phyloP scores from a whole-genome alignment of 2,888 invertebrate genomes.

The Venusia cambrica region DNA sequence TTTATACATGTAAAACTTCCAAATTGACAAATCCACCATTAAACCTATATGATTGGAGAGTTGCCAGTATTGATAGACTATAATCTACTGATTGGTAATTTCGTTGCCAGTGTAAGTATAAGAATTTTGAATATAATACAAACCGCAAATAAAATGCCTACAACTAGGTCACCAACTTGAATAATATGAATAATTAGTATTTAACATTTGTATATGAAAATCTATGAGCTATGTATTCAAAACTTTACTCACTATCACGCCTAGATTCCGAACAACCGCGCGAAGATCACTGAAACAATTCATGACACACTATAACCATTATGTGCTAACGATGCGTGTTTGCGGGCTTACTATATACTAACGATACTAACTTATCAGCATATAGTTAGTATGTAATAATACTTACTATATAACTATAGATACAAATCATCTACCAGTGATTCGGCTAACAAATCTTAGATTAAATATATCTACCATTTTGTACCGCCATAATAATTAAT shows the following conservation, averaged over 20 bases:
- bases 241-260: slow-evolving; percentile 3
- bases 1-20: slow-evolving; percentile 10
- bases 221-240: slow-evolving; percentile 7
- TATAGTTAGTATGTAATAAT: too few relatives aligned
- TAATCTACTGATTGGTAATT: slow-evolving; percentile 7
- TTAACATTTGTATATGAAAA: slow-evolving; percentile 24
- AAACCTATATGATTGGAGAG: slow-evolving; percentile 1
- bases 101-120: slow-evolving; percentile 12
- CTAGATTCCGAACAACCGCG: not conserved
- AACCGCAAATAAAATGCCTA: slow-evolving; percentile 7
- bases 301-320: too few relatives aligned
- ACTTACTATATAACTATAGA: too few relatives aligned
- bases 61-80: slow-evolving; percentile 12
- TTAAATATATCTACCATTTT: too few relatives aligned
- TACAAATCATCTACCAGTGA: too few relatives aligned
- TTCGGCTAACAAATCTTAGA: too few relatives aligned
- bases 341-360: too few relatives aligned
- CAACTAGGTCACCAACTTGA: slow-evolving; percentile 7
- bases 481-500: slow-evolving; percentile 9
- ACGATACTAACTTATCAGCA: too few relatives aligned
- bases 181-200: slow-evolving; percentile 11
- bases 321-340: too few relatives aligned
- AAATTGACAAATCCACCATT: slow-evolving; percentile 5
- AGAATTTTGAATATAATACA: slow-evolving; percentile 5
- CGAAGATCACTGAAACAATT: too few relatives aligned